Evolutionary conservation across 2,113 vertebrate genomes (phyloP).

Genomic region (Hemiprocne comata): DNA sequence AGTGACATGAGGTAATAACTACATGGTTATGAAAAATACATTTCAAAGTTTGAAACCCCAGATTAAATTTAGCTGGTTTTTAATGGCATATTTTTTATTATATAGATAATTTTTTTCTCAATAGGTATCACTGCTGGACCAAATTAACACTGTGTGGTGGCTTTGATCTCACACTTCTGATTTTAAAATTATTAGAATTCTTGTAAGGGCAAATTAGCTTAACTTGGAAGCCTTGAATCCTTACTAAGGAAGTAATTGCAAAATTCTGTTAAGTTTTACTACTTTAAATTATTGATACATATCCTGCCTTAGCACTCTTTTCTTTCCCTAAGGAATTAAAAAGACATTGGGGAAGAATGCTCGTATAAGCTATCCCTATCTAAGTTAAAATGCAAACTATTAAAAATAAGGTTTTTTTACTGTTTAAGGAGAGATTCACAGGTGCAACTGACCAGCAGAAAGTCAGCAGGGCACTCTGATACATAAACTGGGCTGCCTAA

Average conservation of each 20-base stretch:
- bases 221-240: not conserved
- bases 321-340: not conserved
- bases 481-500: not conserved
- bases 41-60: slow-evolving; percentile 26
- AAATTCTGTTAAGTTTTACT: slow-evolving; percentile 14
- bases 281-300: not conserved
- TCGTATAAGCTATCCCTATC: not conserved
- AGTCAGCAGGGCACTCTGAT: not conserved
- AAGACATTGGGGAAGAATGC: not conserved
- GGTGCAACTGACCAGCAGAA: not conserved
- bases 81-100: slow-evolving; percentile 50
- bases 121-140: not conserved
- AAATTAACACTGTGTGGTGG: slow-evolving; percentile 1
- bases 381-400: not conserved
- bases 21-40: slow-evolving; percentile 47
- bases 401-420: not conserved
- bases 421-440: not conserved
- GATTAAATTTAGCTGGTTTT: slow-evolving; percentile 9
- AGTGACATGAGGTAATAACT: slow-evolving; percentile 37
- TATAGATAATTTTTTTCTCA: not conserved
- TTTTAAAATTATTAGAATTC: slow-evolving; percentile 31
- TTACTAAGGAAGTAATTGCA: not conserved
- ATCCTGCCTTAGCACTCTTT: not conserved
- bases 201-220: slow-evolving; percentile 41
- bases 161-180: slow-evolving; percentile 24